Base-by-base conservation (phyloP, 2,888 invertebrate genomes). In the Polydrusus tereticollis region DNA sequence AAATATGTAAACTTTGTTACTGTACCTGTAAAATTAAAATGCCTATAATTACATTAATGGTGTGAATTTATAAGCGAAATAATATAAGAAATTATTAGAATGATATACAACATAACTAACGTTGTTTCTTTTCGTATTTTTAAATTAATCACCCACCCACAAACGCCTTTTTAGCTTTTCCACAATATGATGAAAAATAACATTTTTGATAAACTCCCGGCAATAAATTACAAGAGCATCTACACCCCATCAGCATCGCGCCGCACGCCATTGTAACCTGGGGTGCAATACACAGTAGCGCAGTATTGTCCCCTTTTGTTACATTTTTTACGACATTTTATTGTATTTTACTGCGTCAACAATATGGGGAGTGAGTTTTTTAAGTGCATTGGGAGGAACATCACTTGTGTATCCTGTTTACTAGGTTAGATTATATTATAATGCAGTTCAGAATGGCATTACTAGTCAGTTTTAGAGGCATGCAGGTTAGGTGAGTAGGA, bases 151-250 rank as follows among this genome's bases (percentile, higher is more conserved):
- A n/a, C n/a, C n/a, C n/a, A n/a, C n/a, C n/a, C 41, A 21, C 5
- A 23, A 21, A 47, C 23, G 21, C n/a, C 47, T 23, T 47, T 7
- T 21, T 47, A 21, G 10, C 23, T 23, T 47, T 23, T 23, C 21
- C 21, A 23, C 7, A 23, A 47, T 10, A 47, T 23, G 47, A 21
- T 47, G 21, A 55, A 55, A 52, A 29, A 29, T 55, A 16, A 29
- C 29, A 8, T 29, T 55, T 23, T 12, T 55, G 16, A 55, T 26
- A 18, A 29, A 57, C 23, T 23, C 20, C 8, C 2, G 59, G 74
- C 72, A 73, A 79, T 79, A 78, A 78, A 79, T 79, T 77, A 78
- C 76, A 45, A 60, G 68, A 59, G 67, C 73, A 77, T 74, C 75
- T 68, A 74, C 63, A 69, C 59, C 69, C 71, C 76, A 77, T 79